These are phyloP conservation scores for Mus musculus DNA, from an alignment of 2,113 vertebrate genomes.

Conservation along the genomic window GRCm39 chr13:108206001-108206500, in stretches of 20 bases:
- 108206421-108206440: not conserved
- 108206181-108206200: slow-evolving; percentile 56
- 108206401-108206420: too few relatives aligned
- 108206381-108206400: not conserved
- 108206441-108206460: not conserved
- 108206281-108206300: not conserved
- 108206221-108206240: slow-evolving; percentile 14
- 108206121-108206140: slow-evolving; percentile 74
- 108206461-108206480: not conserved
- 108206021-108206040: slow-evolving; percentile 76
- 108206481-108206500: not conserved
- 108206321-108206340: not conserved
- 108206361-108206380: not conserved
- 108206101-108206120: slow-evolving; percentile 68
- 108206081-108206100: slow-evolving; percentile 73
- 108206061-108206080: slow-evolving; percentile 76
- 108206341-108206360: not conserved
- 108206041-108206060: slow-evolving; percentile 77
- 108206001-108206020: slow-evolving; percentile 75
- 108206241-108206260: not conserved
- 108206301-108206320: not conserved
- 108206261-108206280: not conserved
- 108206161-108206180: slow-evolving; percentile 67
- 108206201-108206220: slow-evolving; percentile 14
- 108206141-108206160: slow-evolving; percentile 67